Conservation (phyloP, 1,140 invertebrate genomes). For the Rhizoglyphus robini region DNA sequence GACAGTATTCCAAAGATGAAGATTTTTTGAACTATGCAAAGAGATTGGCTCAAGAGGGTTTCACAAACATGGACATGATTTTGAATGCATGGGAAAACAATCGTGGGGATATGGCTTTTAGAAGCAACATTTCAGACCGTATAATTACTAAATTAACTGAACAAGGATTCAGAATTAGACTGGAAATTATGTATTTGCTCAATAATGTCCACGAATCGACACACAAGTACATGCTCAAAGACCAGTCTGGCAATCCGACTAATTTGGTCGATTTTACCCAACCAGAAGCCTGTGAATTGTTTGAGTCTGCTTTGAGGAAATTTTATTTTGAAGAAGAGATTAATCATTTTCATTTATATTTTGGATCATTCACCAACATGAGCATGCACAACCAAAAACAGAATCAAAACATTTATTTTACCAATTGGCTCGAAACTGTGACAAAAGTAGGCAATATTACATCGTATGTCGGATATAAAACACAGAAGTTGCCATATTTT, state of each 20-base stretch:
- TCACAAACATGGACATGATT: too few species aligned
- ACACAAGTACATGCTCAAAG: background rate
- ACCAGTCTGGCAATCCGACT: background rate
- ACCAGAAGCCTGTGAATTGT: constrained; percentile 55
- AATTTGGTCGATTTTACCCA: constrained; percentile 60
- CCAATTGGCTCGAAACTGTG: constrained; percentile 48
- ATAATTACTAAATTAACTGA: too few species aligned
- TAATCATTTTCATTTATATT: constrained; percentile 44
- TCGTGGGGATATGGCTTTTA: background rate
- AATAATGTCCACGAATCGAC: background rate
- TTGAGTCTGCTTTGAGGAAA: constrained; percentile 42
- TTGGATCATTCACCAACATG: too few species aligned
- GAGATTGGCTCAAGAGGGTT: too few species aligned
- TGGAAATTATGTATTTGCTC: too few species aligned
- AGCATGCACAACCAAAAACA: too few species aligned
- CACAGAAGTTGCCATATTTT: constrained; percentile 57
- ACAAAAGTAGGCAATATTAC: constrained; percentile 52
- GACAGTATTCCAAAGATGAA: too few species aligned
- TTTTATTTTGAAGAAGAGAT: constrained; percentile 48
- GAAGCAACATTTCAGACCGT: too few species aligned
- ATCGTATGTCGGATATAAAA: constrained; percentile 49
- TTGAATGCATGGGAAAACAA: background rate
- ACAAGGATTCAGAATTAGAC: too few species aligned
- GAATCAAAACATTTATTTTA: too few species aligned
- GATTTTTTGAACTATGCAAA: too few species aligned